Evolutionary conservation across 2,888 invertebrate species (phyloP), one percentile per base, ranked within the genome.

Genomic region (Hofmannophila pseudospretella): DNA sequence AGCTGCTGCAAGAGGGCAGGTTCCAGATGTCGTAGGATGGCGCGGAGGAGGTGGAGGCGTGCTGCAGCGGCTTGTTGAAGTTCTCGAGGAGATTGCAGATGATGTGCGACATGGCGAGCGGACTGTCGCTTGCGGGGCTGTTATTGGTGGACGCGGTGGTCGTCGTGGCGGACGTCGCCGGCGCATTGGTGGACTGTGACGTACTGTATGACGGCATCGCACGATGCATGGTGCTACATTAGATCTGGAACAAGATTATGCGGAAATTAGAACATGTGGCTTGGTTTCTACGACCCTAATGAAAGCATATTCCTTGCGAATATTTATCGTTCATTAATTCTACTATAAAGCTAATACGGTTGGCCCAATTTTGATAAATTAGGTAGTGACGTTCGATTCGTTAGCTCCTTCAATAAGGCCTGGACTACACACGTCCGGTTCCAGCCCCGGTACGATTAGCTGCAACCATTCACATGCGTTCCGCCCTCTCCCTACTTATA

Each of bases 81-180:
- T 84, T 88, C 61, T 88, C 89, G 45, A 89, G 74, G 41, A 89
- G 78, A 55, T 86, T 88, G 67, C 85, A 82, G 57, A 88, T 73
- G 63, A 87, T 77, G 61, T 82, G 84, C 16, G 79, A 75, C 77
- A 86, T 77, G 32, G 64, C 75, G 14, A 74, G 60, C 39, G 80
- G 66, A 45, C 76, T 73, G 45, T 76, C 77, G 34, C 62, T 65
- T 35, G 75, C 76, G 40, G 57, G 53, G 49, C 58, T 51, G 47
- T 66, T 62, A 46, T 59, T 62, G 33, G 72, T 56, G 33, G 62
- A 58, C 25, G 69, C 58, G 43, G 69, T 61, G 27, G 61, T 58
- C 19, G 51, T 37, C 32, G 51, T 49, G 41, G 59, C 3, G 27
- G 82, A 74, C 25, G 76, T 72, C 43, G 76, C 55, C 38, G 80